These are phyloP conservation scores for Spinus pinus DNA, from an alignment of 2,797 vertebrate species.

Conservation along the genomic window DNA sequence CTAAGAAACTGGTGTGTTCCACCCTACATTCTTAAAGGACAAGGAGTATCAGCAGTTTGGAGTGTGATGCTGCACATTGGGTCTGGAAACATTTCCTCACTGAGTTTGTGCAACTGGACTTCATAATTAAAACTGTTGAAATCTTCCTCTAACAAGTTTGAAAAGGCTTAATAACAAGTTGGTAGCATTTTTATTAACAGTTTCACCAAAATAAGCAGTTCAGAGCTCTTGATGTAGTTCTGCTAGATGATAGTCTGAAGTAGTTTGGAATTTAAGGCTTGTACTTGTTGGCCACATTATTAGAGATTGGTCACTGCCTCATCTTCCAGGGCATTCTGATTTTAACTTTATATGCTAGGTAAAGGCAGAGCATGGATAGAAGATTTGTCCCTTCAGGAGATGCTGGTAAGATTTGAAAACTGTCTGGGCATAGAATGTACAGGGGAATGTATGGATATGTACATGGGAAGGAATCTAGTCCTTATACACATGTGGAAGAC, in stretches of 20 bases:
- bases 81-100: not conserved
- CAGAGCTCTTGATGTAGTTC: not conserved
- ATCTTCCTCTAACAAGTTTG: not conserved
- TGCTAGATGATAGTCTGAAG: not conserved
- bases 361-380: not conserved
- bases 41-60: not conserved
- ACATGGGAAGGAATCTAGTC: not conserved
- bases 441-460: not conserved
- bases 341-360: not conserved
- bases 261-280: not conserved
- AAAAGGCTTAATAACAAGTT: not conserved
- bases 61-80: not conserved
- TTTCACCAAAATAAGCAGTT: not conserved
- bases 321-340: not conserved
- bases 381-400: not conserved
- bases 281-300: not conserved
- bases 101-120: not conserved
- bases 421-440: not conserved
- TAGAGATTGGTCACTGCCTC: not conserved
- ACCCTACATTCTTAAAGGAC: not conserved
- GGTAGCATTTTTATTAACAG: not conserved
- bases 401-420: not conserved
- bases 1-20: not conserved
- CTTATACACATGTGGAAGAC: accelerated
- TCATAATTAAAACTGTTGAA: not conserved